Base-by-base conservation (phyloP, 1,140 invertebrate species). In the Sminthurides bifidus region DNA sequence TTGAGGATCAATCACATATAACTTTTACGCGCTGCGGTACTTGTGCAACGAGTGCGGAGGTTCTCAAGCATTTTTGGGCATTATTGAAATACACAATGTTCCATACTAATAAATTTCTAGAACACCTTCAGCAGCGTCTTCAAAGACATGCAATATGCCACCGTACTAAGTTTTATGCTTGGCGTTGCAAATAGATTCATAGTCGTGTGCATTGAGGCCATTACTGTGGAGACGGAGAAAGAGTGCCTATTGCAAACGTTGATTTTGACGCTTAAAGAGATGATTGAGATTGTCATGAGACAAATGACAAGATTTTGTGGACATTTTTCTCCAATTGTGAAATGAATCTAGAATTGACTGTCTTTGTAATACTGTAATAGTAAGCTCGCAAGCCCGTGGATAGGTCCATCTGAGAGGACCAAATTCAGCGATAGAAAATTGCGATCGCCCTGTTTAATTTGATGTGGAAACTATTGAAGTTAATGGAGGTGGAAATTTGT, bases 141-240 rank as follows among this genome's bases (percentile, higher is more conserved):
- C n/a, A n/a, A n/a, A 54, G 56, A 12, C 31, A 48, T 35, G 44
- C 54, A 1, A 65, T 66, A 46, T 66, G 66, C 40, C 66, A 66
- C 37, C 66, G 64, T 10, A 66, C n/a, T n/a, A n/a, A n/a, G 66
- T 51, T 62, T 66, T 2, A 62, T 66, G 59, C 62, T 66, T 59
- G 33, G 38, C 26, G 24, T 66, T 27, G 64, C 52, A 1, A 56
- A 59, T 10, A 29, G 56, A 12, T 63, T 43, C 41, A 58, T 33
- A 14, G 45, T 66, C 5, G 44, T 66, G 29, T 66, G 66, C 44
- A 24, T 60, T 1, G 60, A 66, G 19, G 41, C 62, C 0, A 59
- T 66, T 52, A 19, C n/a, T 2, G 51, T 62, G 26, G 24, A 30
- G 1, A 12, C 35, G 2, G 48, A 66, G 49, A 23, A 57, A 27